These are phyloP conservation scores for Helicorthomorpha holstii DNA, from an alignment of 1,140 invertebrate genomes.

Conservation along the genomic window DNA sequence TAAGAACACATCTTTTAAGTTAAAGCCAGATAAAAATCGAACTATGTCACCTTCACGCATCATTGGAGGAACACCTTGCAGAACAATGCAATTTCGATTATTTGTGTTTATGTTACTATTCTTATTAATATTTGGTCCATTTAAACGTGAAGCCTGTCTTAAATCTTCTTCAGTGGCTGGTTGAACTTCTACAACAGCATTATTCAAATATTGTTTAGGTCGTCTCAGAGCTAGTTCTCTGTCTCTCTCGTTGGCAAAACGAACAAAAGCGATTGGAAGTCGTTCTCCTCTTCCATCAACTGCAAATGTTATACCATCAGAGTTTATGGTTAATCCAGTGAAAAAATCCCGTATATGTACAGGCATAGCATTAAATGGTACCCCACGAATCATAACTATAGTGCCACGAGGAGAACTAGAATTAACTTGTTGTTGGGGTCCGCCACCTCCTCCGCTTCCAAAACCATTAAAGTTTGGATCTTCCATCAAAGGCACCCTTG, in stretches of 20 bases:
- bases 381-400: conserved; percentile 49
- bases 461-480: not conserved
- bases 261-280: conserved; percentile 59
- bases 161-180: conserved; percentile 11
- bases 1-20: conserved; percentile 46
- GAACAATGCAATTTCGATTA: conserved; percentile 23
- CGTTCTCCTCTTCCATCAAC: conserved; percentile 58
- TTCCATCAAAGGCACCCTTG: not conserved
- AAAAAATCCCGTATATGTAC: conserved; percentile 66
- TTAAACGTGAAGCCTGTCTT: not conserved
- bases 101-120: not conserved
- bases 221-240: conserved; percentile 47
- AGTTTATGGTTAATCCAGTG: conserved; percentile 51
- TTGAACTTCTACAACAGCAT: conserved; percentile 18
- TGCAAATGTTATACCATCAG: conserved; percentile 67
- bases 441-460: not conserved
- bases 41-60: conserved; percentile 58
- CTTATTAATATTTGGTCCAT: too few relatives aligned
- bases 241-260: conserved; percentile 43
- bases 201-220: conserved; percentile 19
- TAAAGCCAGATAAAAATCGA: conserved; percentile 51
- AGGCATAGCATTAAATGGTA: conserved; percentile 30
- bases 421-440: not conserved
- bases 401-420: conserved; percentile 20
- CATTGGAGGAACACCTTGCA: conserved; percentile 47